Percentiles rank a stretch among this genome's conserved stretches.
phyloP scores from a whole-genome alignment of 2,888 invertebrate species.

The Polymixis flavicincta region DNA sequence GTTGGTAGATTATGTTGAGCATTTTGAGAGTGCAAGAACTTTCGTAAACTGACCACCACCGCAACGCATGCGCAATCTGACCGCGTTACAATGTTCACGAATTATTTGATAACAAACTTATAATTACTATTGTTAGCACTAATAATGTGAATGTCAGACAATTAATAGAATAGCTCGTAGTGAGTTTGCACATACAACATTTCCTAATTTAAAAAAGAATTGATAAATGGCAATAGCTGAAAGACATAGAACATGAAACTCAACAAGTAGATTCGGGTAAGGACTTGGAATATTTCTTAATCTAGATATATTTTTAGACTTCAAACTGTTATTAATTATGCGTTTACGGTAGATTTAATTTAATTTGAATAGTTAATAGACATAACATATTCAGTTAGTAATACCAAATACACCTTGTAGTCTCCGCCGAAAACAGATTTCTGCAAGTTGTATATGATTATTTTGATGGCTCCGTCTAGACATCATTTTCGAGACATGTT shows the following conservation, averaged over 20 bases:
- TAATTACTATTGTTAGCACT: slow-evolving; percentile 62
- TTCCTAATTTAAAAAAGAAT: slow-evolving; percentile 8
- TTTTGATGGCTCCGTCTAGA: slow-evolving; percentile 43
- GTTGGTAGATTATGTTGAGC: slow-evolving; percentile 65
- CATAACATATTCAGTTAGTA: slow-evolving; percentile 5
- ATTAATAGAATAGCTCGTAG: slow-evolving; percentile 7
- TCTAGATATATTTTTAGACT: background rate
- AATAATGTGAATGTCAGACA: slow-evolving; percentile 47
- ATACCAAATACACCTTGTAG: background rate
- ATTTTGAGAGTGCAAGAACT: slow-evolving; percentile 64
- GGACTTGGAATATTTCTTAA: slow-evolving; percentile 2
- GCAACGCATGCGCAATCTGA: slow-evolving; percentile 66
- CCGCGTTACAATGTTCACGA: slow-evolving; percentile 71
- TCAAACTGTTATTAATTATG: background rate
- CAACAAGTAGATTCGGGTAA: slow-evolving; percentile 1
- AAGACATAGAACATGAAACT: slow-evolving; percentile 1
- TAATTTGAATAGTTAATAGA: slow-evolving; percentile 12
- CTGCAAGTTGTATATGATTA: slow-evolving; percentile 4
- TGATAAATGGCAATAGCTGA: slow-evolving; percentile 1
- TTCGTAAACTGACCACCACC: slow-evolving; percentile 68
- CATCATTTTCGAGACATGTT: slow-evolving; percentile 23
- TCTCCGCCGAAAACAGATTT: background rate
- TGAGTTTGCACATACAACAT: slow-evolving; percentile 16
- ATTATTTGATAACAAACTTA: slow-evolving; percentile 73
- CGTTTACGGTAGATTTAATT: background rate